Conservation (phyloP, 2,797 vertebrate genomes). For the Apodemus agrarius region DNA sequence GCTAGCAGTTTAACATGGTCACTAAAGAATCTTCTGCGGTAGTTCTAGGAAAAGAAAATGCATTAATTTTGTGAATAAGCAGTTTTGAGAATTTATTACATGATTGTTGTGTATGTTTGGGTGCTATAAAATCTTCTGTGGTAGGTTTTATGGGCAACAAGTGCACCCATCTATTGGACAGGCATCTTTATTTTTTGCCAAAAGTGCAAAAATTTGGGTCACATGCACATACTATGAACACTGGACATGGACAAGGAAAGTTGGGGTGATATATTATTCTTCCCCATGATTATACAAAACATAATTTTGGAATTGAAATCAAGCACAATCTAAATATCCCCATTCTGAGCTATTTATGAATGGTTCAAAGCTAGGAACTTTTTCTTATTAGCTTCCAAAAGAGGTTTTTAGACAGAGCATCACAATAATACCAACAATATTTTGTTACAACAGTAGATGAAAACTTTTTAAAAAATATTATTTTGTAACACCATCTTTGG, state of each 20-base stretch:
- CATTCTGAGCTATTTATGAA: neutral
- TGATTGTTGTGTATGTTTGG: constrained; percentile 14
- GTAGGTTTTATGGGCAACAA: constrained; percentile 31
- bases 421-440: constrained; percentile 27
- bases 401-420: constrained; percentile 38
- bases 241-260: neutral
- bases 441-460: constrained; percentile 14
- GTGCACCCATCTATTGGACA: neutral
- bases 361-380: constrained; percentile 53
- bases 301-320: constrained; percentile 63
- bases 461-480: neutral
- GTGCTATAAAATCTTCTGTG: neutral
- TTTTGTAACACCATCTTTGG: constrained; percentile 60
- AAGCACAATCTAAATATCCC: neutral
- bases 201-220: constrained; percentile 27
- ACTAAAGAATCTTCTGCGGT: neutral
- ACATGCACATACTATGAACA: neutral
- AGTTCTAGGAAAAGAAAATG: neutral
- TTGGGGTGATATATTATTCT: constrained; percentile 32
- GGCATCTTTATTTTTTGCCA: neutral
- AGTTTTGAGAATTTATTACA: neutral
- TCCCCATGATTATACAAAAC: constrained; percentile 31
- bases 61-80: neutral
- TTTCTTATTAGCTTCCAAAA: constrained; percentile 56
- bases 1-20: neutral